These are phyloP conservation scores for Dromococcyx pavoninus DNA, from an alignment of 2,797 vertebrate genomes.

Conservation along the genomic window DNA sequence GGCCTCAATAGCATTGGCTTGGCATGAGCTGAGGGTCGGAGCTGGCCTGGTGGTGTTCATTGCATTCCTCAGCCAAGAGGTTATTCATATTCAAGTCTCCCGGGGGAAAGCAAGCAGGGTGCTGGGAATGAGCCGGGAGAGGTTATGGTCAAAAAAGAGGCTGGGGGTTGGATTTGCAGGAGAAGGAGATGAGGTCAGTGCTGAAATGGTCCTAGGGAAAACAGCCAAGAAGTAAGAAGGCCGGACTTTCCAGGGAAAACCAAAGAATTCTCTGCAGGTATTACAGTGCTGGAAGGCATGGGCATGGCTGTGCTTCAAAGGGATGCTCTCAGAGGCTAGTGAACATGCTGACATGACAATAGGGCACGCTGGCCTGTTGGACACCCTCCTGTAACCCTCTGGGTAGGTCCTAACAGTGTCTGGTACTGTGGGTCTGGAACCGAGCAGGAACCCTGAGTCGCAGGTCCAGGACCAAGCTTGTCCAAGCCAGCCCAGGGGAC, in stretches of 20 bases:
- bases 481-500: too few relatives aligned
- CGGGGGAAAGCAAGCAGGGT: neutral
- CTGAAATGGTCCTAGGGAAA: neutral
- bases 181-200: neutral
- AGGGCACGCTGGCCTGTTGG: neutral
- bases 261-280: neutral
- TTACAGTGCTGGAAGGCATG: neutral
- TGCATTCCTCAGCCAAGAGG: neutral
- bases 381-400: neutral
- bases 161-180: neutral
- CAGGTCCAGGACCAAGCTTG: neutral
- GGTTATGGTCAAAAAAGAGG: neutral
- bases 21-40: neutral
- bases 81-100: conserved; percentile 49
- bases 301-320: neutral
- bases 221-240: accelerated
- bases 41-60: neutral
- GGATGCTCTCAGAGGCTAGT: neutral
- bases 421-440: neutral
- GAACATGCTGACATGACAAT: neutral
- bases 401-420: neutral
- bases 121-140: neutral
- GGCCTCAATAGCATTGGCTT: neutral
- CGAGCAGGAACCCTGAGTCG: neutral
- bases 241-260: neutral